These are phyloP conservation scores for Stenotaenia linearis DNA, from an alignment of 2,888 invertebrate species.

Conservation along the genomic window DNA sequence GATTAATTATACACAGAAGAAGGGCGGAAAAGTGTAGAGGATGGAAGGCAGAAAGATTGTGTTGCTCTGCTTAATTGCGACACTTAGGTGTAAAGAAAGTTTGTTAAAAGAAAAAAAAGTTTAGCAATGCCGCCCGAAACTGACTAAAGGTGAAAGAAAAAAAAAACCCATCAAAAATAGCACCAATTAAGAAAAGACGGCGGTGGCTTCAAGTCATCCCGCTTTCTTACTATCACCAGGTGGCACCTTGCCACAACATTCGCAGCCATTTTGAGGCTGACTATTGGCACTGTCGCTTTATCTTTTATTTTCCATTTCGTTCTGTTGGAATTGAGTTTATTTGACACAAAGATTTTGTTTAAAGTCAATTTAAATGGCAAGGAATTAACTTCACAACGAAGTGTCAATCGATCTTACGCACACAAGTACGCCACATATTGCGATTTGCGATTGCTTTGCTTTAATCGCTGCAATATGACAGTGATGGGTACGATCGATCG, in stretches of 20 bases:
- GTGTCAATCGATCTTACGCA: slow-evolving; percentile 9
- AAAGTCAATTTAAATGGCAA: slow-evolving; percentile 2
- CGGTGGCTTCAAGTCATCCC: not conserved
- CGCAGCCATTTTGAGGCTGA: not conserved
- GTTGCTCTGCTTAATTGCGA: slow-evolving; percentile 19
- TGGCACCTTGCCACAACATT: slow-evolving; percentile 7
- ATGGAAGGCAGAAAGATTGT: not conserved
- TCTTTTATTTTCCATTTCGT: not conserved
- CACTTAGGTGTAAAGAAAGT: not conserved
- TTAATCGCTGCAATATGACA: slow-evolving; percentile 23
- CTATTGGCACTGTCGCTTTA: not conserved
- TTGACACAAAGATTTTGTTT: slow-evolving; percentile 11
- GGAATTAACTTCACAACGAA: not conserved
- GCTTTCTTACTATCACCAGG: not conserved
- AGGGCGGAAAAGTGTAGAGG: not conserved
- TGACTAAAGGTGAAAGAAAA: not conserved
- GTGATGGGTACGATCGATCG: slow-evolving; percentile 22
- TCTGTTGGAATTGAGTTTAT: not conserved
- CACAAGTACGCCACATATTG: not conserved
- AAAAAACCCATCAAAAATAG: not conserved
- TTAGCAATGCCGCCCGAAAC: not conserved
- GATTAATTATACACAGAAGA: not conserved
- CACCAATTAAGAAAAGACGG: not conserved
- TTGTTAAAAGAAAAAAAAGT: not conserved
- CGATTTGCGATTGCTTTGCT: not conserved